Percentiles rank a stretch among this genome's conserved stretches.
Evolutionary conservation across 2,888 invertebrate genomes (phyloP).

Genomic region (Cataglyphis rosenhaueri): DNA sequence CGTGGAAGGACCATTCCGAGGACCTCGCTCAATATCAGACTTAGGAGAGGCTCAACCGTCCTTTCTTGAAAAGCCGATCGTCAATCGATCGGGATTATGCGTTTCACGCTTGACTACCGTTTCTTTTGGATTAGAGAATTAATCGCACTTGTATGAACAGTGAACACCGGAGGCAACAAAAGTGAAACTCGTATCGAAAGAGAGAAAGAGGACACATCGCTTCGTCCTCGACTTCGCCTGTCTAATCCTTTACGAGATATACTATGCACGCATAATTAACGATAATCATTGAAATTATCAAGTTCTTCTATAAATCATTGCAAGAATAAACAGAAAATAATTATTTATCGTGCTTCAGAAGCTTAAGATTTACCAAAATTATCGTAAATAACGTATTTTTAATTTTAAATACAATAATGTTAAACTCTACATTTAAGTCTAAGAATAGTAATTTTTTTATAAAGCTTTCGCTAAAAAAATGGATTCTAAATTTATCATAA

Average conservation of each 20-base stretch:
- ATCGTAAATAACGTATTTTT: not conserved
- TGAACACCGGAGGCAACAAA: conserved; percentile 59
- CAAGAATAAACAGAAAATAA: conserved; percentile 5
- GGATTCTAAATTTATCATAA: not conserved
- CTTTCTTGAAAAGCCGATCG: conserved; percentile 18
- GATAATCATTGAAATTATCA: conserved; percentile 52
- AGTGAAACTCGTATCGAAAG: conserved; percentile 68
- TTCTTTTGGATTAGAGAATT: conserved; percentile 40
- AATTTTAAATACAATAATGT: not conserved
- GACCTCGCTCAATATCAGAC: not conserved
- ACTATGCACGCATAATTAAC: conserved; percentile 57
- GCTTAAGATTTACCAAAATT: not conserved
- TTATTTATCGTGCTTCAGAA: conserved; percentile 15
- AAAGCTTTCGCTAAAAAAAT: not conserved
- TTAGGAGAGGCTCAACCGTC: not conserved
- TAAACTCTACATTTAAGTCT: not conserved
- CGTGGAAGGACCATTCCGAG: not conserved
- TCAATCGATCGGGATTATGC: conserved; percentile 16
- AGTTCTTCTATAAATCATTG: conserved; percentile 23
- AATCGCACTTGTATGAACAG: conserved; percentile 19
- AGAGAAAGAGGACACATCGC: conserved; percentile 10
- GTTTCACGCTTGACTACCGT: conserved; percentile 18
- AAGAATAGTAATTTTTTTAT: not conserved
- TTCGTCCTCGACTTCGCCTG: conserved; percentile 56
- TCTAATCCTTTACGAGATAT: conserved; percentile 65